A percentile compares a stretch with the other conserved stretches of the same genome.
Conservation (phyloP, 2,888 invertebrate genomes). For the Tetranychus piercei region DNA sequence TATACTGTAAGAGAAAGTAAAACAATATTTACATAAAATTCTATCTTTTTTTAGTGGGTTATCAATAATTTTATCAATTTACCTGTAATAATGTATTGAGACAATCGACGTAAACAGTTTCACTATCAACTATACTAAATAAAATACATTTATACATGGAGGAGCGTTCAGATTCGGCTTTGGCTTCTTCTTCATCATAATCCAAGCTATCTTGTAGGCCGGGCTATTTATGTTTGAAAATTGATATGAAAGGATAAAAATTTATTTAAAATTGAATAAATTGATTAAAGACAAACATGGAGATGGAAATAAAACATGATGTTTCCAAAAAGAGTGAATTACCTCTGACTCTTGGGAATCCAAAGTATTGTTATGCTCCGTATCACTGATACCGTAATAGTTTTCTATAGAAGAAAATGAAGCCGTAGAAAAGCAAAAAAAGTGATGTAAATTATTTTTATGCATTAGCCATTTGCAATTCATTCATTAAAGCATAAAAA, state of each 20-base stretch:
- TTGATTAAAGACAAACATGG: neutral
- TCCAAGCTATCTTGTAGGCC: slow-evolving; percentile 5
- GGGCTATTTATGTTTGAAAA: neutral
- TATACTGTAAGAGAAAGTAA: slow-evolving; percentile 46
- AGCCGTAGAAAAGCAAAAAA: neutral
- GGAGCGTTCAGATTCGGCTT: slow-evolving; percentile 51
- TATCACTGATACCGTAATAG: slow-evolving; percentile 8
- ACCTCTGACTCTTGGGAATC: slow-evolving; percentile 5
- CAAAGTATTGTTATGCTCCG: slow-evolving; percentile 6
- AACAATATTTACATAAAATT: slow-evolving; percentile 6
- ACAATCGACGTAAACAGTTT: slow-evolving; percentile 72
- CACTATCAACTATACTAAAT: slow-evolving; percentile 73
- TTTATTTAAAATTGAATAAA: neutral
- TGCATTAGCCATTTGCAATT: neutral
- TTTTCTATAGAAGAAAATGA: neutral
- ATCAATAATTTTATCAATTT: slow-evolving; percentile 13
- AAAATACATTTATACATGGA: slow-evolving; percentile 74
- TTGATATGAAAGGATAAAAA: neutral
- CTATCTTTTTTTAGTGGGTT: neutral
- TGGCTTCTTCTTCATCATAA: slow-evolving; percentile 18
- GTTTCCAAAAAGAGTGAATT: neutral
- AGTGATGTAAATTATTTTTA: neutral
- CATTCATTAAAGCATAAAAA: neutral
- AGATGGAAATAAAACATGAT: neutral
- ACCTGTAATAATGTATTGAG: slow-evolving; percentile 61